Evolutionary conservation across 2,797 vertebrate species (phyloP), one percentile per base, ranked within the genome.

Genomic region (Amazona finschi): DNA sequence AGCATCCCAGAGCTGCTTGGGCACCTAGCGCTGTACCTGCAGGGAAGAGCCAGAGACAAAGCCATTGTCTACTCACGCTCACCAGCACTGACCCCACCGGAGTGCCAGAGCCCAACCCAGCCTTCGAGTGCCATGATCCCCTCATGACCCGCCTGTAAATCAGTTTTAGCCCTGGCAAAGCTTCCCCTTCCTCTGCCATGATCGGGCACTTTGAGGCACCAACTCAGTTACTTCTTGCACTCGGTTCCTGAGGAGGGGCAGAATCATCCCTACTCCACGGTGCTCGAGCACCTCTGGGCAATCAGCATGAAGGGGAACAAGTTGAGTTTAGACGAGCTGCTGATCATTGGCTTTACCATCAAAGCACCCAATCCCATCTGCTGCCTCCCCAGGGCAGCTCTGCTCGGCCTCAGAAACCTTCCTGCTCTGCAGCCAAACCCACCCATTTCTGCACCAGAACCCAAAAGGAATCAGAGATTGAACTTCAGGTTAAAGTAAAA

Each of bases 191-290:
- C 3, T n/a, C 49, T 4, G 2, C 38, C 36, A 1, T 47, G 47
- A 4, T 21, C 71, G 3, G 52, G 41, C 12, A 4, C 46, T 44
- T 6, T 0, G 12, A 33, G 78, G 38, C 25, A 21, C 22, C 58
- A 1, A 21, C 22, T n/a, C 22, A 2, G 44, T 24, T 18, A 9
- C 44, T n/a, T 2, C 46, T 11, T 57, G 17, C 64, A 53, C 76
- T 43, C 46, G 14, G 2, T 25, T 79, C 22, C 50, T 39, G 67
- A 13, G 60, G 64, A 53, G 19, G 31, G 20, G 39, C 12, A 62
- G 49, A 50, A 7, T 8, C 7, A 0, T 33, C 82, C 47, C 64
- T 9, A 0, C 21, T 31, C 82, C 17, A 0, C 0, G 12, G 64
- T 30, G 20, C 76, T 71, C 0, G 2, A 11, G 18, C 25, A 31